Conservation (phyloP, 2,888 invertebrate genomes). For the Dynastes maya region DNA sequence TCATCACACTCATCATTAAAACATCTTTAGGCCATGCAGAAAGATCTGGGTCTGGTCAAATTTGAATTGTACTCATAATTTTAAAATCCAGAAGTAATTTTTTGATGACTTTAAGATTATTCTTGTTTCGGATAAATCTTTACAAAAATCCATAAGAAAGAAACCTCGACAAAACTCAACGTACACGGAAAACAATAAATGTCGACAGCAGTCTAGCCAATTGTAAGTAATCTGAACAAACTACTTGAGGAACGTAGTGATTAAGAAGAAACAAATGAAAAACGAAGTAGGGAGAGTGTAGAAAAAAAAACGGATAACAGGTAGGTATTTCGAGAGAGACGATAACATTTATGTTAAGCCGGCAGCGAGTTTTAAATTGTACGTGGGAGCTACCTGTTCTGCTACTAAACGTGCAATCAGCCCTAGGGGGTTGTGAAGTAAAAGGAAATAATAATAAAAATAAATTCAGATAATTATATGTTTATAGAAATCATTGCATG, state of each 20-base stretch:
- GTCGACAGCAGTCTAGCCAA: conserved; percentile 39
- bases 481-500: neutral
- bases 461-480: neutral
- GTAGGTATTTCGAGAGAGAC: conserved; percentile 12
- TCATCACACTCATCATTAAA: no score
- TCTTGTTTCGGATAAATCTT: neutral
- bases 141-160: neutral
- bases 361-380: conserved; percentile 19
- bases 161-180: conserved; percentile 2
- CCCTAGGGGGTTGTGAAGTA: neutral
- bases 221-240: conserved; percentile 41
- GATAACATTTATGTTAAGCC: conserved; percentile 14
- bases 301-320: conserved; percentile 19
- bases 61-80: no score
- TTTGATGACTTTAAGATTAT: neutral
- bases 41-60: no score
- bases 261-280: conserved; percentile 17
- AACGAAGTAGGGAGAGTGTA: neutral
- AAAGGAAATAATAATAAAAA: neutral
- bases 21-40: no score
- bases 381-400: conserved; percentile 28
- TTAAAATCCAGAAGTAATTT: no score
- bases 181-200: conserved; percentile 28
- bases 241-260: conserved; percentile 7
- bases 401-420: neutral